Conservation (phyloP, 2,113 vertebrate species). For the Tiliqua scincoides region DNA sequence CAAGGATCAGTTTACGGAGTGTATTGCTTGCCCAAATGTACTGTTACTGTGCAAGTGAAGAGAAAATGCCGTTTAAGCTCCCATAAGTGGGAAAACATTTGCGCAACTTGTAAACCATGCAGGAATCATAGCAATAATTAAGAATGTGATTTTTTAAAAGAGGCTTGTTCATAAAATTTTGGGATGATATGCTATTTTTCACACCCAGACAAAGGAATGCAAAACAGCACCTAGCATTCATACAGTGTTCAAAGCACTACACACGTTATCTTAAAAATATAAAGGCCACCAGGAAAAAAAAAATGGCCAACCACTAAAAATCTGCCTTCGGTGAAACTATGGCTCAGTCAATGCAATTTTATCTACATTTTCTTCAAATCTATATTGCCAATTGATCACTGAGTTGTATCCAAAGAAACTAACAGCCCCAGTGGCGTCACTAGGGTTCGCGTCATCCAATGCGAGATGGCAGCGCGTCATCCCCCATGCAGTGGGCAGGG, state of each 20-base stretch:
- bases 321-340: background rate
- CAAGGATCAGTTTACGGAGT: conserved; percentile 31
- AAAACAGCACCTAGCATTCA: background rate
- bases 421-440: no score
- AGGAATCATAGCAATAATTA: background rate
- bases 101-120: background rate
- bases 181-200: background rate
- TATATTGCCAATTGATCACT: no score
- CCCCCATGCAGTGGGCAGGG: no score
- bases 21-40: conserved; percentile 30
- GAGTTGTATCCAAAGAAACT: no score
- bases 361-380: background rate
- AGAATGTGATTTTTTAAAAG: background rate
- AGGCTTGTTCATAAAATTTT: background rate
- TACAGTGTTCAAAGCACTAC: background rate
- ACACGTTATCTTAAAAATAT: background rate
- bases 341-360: background rate
- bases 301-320: background rate
- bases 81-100: background rate
- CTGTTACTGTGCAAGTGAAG: background rate
- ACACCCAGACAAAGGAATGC: background rate
- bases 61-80: conserved; percentile 20
- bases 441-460: no score
- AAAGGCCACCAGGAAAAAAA: background rate
- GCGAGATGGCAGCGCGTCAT: no score